These are phyloP conservation scores for Lethrus apterus DNA, from an alignment of 1,140 invertebrate genomes.

Conservation along the genomic window DNA sequence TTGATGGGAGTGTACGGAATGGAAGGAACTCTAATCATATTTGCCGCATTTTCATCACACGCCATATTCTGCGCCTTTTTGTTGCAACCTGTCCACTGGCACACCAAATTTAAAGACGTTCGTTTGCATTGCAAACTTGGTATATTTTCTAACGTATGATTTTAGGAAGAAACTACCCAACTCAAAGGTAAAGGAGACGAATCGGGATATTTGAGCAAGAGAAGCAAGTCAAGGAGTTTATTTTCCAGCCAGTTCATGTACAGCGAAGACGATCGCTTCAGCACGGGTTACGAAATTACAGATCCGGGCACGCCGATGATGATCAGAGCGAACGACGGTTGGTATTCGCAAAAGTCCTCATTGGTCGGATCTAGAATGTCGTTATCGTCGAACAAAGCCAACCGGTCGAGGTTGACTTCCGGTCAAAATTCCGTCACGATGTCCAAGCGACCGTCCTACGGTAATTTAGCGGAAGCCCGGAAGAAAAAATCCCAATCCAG, in stretches of 20 bases:
- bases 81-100: slow-evolving; percentile 47
- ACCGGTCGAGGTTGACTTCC: slow-evolving; percentile 13
- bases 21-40: slow-evolving; percentile 41
- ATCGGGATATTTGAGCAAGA: slow-evolving; percentile 36
- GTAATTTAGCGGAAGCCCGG: slow-evolving; percentile 22
- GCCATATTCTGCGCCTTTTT: slow-evolving; percentile 40
- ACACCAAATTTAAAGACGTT: slow-evolving; percentile 42
- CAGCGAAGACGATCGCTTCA: slow-evolving; percentile 54
- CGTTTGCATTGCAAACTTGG: background rate
- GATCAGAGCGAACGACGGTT: slow-evolving; percentile 56
- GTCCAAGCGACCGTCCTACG: slow-evolving; percentile 26
- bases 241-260: slow-evolving; percentile 60
- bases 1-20: slow-evolving; percentile 38
- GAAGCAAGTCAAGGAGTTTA: slow-evolving; percentile 26
- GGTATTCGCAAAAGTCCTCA: slow-evolving; percentile 45
- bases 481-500: slow-evolving; percentile 39
- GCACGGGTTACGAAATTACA: slow-evolving; percentile 56
- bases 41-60: slow-evolving; percentile 41
- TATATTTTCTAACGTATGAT: background rate
- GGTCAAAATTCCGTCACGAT: slow-evolving; percentile 23
- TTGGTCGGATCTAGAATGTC: slow-evolving; percentile 43
- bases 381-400: slow-evolving; percentile 35
- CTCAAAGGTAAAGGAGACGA: slow-evolving; percentile 24
- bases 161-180: slow-evolving; percentile 2
- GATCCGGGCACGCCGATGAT: slow-evolving; percentile 58